Evolutionary conservation across 2,113 vertebrate genomes (phyloP), one percentile per base, ranked within the genome.

Genomic region (Anas platyrhynchos): DNA sequence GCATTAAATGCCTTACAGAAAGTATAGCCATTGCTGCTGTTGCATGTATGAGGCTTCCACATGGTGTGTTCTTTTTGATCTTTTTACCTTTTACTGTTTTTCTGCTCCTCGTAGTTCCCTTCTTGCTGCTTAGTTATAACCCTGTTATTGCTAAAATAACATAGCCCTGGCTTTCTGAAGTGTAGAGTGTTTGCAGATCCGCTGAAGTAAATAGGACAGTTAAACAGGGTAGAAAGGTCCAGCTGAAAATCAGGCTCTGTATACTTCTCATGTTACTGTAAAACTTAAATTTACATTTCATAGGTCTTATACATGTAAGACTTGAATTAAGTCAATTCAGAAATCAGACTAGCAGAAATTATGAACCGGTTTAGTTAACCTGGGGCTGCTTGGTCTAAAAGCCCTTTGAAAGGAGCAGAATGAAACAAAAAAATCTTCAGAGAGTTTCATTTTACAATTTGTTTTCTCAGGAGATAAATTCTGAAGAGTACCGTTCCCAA

Each of bases 71-170:
- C 58, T 56, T 77, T 86, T 83, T 54, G 75, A 56, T 38, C 26
- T 23, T 50, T 52, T 65, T 16, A 6, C 34, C 10, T 66, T 34
- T 34, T 50, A 7, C 36, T 61, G 13, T 13, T 81, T 77, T 31
- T 5, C 26, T n/a, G 0, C 31, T 48, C 13, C 13, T 46, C 21
- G 20, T 61, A 26, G 14, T 50, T 77, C 52, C 58, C 34, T 59
- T 36, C 36, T 21, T 80, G 26, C 58, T 76, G 38, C 36, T 67
- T 2, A 4, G 9, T 16, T 41, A 7, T 61, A 44, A 1, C 41
- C 5, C 6, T 36, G 3, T 10, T 13, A 1, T 29, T 67, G 58
- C 41, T 68, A 6, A 7, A 31, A 2, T 18, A 34, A 41, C 1
- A 23, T 6, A 34, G 62, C 14, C 18, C 38, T 50, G 41, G 2